Percentiles rank a stretch among this genome's conserved stretches.
Conservation (phyloP, 2,888 invertebrate species). For the Aleiodes alternator region DNA sequence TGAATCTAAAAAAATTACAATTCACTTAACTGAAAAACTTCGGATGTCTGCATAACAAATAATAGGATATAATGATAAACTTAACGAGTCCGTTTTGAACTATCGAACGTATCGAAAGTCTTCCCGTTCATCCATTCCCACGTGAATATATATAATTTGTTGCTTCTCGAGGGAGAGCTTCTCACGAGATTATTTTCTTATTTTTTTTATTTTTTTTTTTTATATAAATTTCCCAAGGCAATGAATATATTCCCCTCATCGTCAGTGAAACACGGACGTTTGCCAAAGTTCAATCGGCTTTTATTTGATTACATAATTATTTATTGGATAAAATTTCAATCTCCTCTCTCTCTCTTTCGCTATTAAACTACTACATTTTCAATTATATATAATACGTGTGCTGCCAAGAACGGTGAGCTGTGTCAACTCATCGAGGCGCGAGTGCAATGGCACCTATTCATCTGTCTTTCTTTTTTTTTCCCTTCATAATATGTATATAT, state of each 20-base stretch:
- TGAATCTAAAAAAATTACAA: neutral
- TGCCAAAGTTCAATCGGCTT: slow-evolving; percentile 57
- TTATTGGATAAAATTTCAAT: slow-evolving; percentile 43
- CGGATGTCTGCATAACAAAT: too few species aligned
- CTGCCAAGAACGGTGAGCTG: neutral
- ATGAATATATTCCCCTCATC: neutral
- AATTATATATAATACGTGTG: neutral
- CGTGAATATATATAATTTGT: slow-evolving; percentile 13
- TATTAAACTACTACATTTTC: too few species aligned
- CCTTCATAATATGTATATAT: neutral
- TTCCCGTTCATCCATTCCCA: slow-evolving; percentile 12
- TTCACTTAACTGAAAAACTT: too few species aligned
- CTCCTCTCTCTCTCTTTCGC: too few species aligned
- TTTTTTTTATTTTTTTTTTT: neutral
- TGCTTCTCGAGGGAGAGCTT: slow-evolving; percentile 17
- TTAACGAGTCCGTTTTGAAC: too few species aligned
- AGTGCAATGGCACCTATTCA: neutral
- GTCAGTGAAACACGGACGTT: slow-evolving; percentile 20
- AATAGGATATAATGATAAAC: too few species aligned
- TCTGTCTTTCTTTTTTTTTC: neutral
- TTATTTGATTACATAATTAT: slow-evolving; percentile 65
- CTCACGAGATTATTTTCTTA: slow-evolving; percentile 8
- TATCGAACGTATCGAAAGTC: too few species aligned
- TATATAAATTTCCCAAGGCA: neutral
- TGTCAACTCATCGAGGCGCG: neutral